Evolutionary conservation across 2,113 vertebrate species (phyloP).

Genomic region (Leptobrachium leishanense): DNA sequence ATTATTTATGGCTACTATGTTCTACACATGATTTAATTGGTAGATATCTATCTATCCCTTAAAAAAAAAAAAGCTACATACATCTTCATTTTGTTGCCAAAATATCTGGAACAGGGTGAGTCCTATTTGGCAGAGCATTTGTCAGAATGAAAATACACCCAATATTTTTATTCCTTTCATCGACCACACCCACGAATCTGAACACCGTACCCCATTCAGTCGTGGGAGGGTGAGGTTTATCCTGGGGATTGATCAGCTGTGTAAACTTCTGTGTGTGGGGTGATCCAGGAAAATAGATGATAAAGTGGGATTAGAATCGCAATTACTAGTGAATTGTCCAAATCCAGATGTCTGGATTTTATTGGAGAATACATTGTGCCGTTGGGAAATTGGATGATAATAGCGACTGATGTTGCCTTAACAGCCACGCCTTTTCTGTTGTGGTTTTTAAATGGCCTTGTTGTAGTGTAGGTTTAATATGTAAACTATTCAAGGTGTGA

Average conservation of each 20-base stretch:
- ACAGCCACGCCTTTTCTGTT: no score
- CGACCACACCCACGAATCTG: constrained; percentile 24
- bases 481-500: no score
- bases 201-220: constrained; percentile 40
- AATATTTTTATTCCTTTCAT: background rate
- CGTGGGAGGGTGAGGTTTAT: constrained; percentile 7
- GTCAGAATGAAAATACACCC: constrained; percentile 37
- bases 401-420: no score
- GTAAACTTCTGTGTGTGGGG: background rate
- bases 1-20: no score
- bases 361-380: background rate
- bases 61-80: background rate
- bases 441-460: no score
- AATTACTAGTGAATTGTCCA: no score
- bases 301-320: no score
- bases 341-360: background rate
- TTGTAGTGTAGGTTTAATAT: no score
- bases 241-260: constrained; percentile 1
- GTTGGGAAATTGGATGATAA: no score
- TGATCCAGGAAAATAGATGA: no score
- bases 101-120: constrained; percentile 43
- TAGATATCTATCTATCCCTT: no score
- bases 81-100: constrained; percentile 15
- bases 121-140: constrained; percentile 29
- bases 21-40: no score